Base-by-base conservation (phyloP, 2,888 invertebrate genomes). In the Octodonta nipae region DNA sequence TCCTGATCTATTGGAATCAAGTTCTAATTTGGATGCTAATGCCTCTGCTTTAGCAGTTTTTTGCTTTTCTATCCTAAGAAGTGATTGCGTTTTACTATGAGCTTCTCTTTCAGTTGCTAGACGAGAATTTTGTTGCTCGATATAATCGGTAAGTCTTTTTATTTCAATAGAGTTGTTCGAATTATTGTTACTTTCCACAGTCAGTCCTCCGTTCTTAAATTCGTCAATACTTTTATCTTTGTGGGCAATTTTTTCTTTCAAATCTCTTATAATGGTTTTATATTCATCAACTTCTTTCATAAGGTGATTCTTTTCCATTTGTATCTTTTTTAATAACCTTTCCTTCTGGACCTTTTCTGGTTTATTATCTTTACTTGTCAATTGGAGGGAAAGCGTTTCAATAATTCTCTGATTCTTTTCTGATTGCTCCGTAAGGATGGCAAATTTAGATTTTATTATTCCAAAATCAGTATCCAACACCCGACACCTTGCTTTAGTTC, bases 391-490 rank as follows among this genome's bases (percentile, higher is more conserved):
- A n/a, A n/a, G n/a, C n/a, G n/a, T n/a, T n/a, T n/a, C n/a, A 13
- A 81, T 69, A 15, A 75, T 61, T 33, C 73, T 58, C 42, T 77
- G 73, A 45, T 78, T 77, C 43, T 70, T 71, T 16, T 66, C 68
- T 33, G 70, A 70, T 50, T 78, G 76, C 38, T 77, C 74, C 14
- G 71, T 65, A 37, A 77, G 56, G 1, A 73, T 68, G 22, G 64
- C 62, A 38, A 75, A 63, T 45, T 75, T 78, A 17, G 68, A 65
- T 50, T 74, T 73, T 15, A 71, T 58, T 0, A 61, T 63, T 1
- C 61, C 61, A 8, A 69, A 55, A 38, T 84, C 82, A 34, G 70
- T 71, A 46, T 78, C 78, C 13, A 84, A 57, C 30, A 75, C 77
- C 50, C 71, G 72, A 35, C 74, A 71, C 44, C 84, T 69, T 15